Conservation (phyloP, 2,888 invertebrate genomes). For the Leptopilina myrica region DNA sequence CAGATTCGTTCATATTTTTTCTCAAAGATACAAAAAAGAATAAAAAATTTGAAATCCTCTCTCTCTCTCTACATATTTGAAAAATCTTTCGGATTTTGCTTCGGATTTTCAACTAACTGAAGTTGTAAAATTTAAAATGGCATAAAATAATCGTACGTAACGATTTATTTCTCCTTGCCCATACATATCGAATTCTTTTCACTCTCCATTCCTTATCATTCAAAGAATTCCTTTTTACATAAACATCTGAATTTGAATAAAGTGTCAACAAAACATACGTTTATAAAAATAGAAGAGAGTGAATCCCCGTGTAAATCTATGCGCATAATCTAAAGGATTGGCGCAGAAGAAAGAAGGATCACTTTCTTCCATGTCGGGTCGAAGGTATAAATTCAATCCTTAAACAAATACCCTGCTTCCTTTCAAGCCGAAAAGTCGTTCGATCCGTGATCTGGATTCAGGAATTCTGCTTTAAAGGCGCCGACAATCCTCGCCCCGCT, state of each 20-base stretch:
- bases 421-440: slow-evolving; percentile 23
- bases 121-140: not conserved
- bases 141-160: not conserved
- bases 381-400: slow-evolving; percentile 37
- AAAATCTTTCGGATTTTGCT: not conserved
- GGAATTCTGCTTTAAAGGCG: slow-evolving; percentile 24
- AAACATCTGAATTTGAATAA: slow-evolving; percentile 31
- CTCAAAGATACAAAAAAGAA: too few relatives aligned
- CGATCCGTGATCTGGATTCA: slow-evolving; percentile 25
- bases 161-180: not conserved
- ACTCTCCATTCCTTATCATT: slow-evolving; percentile 1
- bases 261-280: slow-evolving; percentile 36
- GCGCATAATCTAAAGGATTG: slow-evolving; percentile 37
- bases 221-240: slow-evolving; percentile 15
- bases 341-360: slow-evolving; percentile 10
- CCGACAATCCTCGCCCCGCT: not conserved
- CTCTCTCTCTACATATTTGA: not conserved
- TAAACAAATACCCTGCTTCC: slow-evolving; percentile 33
- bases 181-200: not conserved
- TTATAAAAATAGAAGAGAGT: slow-evolving; percentile 27
- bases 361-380: slow-evolving; percentile 28
- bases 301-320: slow-evolving; percentile 28
- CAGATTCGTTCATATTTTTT: too few relatives aligned
- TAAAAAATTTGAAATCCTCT: too few relatives aligned
- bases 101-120: not conserved